Evolutionary conservation across 2,113 vertebrate species (phyloP).

Genomic region (Laticauda colubrina): DNA sequence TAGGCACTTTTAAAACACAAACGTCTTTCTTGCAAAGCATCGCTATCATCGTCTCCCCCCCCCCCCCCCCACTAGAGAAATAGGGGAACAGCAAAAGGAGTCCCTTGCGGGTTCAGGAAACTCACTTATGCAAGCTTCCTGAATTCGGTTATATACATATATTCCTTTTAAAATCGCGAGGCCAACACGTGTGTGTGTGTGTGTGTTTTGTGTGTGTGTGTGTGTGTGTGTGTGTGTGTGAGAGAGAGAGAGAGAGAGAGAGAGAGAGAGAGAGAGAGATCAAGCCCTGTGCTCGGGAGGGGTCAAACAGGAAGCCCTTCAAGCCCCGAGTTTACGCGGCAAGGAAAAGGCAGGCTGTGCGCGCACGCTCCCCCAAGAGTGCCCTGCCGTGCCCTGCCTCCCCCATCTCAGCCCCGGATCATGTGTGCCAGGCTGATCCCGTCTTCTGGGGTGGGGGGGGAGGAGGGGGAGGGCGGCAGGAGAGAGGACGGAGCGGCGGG

Average conservation of each 20-base stretch:
- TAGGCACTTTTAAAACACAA: conserved; percentile 19
- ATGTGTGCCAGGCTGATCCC: neutral
- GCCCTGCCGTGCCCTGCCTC: neutral
- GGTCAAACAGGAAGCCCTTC: conserved; percentile 66
- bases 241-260: too few species aligned
- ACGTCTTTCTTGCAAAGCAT: neutral
- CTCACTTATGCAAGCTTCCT: conserved; percentile 43
- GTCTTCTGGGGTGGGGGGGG: neutral
- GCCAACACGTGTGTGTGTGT: conserved; percentile 37
- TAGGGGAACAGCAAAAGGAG: conserved; percentile 41
- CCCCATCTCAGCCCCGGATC: conserved; percentile 28
- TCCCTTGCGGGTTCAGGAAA: conserved; percentile 40
- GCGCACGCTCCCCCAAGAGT: conserved; percentile 1
- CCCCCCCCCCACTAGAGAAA: neutral
- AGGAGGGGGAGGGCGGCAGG: neutral
- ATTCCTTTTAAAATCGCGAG: conserved; percentile 58
- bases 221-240: too few species aligned
- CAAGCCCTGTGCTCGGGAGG: conserved; percentile 67
- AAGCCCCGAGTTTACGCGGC: conserved; percentile 70
- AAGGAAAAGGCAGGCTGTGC: conserved; percentile 43
- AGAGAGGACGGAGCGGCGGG: neutral
- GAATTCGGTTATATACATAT: conserved; percentile 4
- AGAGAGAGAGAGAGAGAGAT: too few species aligned
- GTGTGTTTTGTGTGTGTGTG: too few species aligned
- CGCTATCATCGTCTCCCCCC: neutral